phyloP scores from a whole-genome alignment of 2,113 vertebrate genomes.

The Thinocorus orbignyianus region DNA sequence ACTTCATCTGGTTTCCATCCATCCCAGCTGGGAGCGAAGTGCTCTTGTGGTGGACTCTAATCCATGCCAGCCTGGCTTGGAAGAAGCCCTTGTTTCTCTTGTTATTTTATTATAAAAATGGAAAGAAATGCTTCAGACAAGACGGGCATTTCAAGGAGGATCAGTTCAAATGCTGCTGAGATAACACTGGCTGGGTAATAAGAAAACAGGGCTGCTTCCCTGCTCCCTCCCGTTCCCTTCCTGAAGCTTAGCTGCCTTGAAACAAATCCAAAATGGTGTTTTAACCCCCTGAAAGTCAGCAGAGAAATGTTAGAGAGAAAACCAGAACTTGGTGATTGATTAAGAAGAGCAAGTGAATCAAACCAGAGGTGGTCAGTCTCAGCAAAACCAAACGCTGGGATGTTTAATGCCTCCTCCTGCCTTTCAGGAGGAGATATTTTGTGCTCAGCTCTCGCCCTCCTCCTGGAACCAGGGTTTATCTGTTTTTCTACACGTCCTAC shows the following conservation, averaged over 20 bases:
- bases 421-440: neutral
- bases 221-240: neutral
- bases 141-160: conserved; percentile 11
- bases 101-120: conserved; percentile 25
- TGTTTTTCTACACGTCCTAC: neutral
- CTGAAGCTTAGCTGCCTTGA: neutral
- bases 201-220: neutral
- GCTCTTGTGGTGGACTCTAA: neutral
- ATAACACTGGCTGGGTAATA: neutral
- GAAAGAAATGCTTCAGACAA: conserved; percentile 21
- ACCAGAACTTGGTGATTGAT: neutral
- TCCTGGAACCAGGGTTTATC: neutral
- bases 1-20: conserved; percentile 53
- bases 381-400: rapidly evolving
- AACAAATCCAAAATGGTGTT: neutral
- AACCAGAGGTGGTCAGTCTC: rapidly evolving
- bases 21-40: conserved; percentile 13
- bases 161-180: neutral
- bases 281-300: neutral
- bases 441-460: neutral
- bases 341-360: neutral
- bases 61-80: conserved; percentile 3
- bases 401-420: neutral
- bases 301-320: neutral
- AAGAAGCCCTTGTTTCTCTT: neutral